These are phyloP conservation scores for Brachyhypopomus gauderio DNA, from an alignment of 2,113 vertebrate genomes.

Conservation along the genomic window DNA sequence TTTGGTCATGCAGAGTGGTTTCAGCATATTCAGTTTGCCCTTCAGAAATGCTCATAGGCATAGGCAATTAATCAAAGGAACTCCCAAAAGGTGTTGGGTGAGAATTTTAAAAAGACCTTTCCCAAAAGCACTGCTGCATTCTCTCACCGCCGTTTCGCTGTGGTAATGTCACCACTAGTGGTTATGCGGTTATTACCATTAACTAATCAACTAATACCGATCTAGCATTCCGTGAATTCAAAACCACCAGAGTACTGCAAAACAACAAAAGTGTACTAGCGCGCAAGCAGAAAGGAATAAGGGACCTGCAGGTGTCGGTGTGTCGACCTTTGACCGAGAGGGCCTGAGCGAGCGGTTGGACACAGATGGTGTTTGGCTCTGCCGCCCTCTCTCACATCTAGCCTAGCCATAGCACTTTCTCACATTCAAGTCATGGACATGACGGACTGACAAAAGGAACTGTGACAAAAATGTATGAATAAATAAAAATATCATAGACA, in stretches of 20 bases:
- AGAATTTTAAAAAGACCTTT: conserved; percentile 19
- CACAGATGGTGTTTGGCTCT: conserved; percentile 38
- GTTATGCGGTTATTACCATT: neutral
- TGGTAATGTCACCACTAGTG: neutral
- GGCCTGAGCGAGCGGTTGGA: neutral
- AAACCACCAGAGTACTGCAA: no score
- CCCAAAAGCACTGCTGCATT: neutral
- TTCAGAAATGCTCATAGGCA: conserved; percentile 33
- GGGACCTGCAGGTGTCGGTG: neutral
- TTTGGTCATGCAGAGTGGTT: neutral
- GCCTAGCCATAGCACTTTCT: conserved; percentile 12
- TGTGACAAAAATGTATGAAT: neutral
- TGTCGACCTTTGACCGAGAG: neutral
- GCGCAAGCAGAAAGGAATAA: neutral
- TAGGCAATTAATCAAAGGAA: conserved; percentile 25
- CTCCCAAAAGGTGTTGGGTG: conserved; percentile 35
- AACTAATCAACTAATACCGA: neutral
- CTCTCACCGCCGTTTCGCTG: neutral
- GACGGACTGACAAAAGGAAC: neutral
- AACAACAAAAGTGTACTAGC: neutral
- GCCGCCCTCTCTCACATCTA: conserved; percentile 38
- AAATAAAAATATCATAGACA: neutral
- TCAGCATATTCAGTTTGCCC: neutral
- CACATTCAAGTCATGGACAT: conserved; percentile 2
- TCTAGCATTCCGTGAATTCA: neutral